phyloP scores from a whole-genome alignment of 2,113 vertebrate species.

The Taurulus bubalis region DNA sequence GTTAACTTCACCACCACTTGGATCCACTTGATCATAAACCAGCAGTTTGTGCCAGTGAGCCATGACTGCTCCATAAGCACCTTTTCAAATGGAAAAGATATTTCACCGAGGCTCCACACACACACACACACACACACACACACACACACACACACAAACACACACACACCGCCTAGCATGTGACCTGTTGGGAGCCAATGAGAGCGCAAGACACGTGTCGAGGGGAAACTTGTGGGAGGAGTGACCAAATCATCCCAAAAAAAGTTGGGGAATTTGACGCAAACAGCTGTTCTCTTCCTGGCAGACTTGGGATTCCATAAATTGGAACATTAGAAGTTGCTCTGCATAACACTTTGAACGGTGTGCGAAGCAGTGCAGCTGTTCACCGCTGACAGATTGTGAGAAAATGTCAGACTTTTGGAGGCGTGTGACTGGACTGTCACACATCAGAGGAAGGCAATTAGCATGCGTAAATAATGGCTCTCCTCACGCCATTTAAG shows the following conservation, averaged over 20 bases:
- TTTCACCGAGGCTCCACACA: neutral
- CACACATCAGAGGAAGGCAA: constrained; percentile 1
- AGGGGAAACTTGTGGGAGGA: neutral
- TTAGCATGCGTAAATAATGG: constrained; percentile 11
- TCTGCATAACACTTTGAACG: neutral
- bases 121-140: too few relatives aligned
- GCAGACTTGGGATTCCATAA: neutral
- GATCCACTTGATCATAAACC: too few relatives aligned
- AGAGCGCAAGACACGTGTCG: neutral
- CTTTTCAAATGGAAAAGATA: neutral
- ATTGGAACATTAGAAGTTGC: constrained; percentile 4
- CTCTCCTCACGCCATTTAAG: neutral
- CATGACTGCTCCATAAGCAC: too few relatives aligned
- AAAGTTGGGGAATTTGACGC: neutral
- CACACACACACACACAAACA: too few relatives aligned
- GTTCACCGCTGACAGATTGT: constrained; percentile 12
- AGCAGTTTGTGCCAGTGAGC: too few relatives aligned
- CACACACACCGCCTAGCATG: too few relatives aligned
- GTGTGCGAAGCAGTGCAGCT: constrained; percentile 13
- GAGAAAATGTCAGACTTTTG: constrained; percentile 11
- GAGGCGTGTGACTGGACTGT: neutral
- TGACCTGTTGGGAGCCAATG: neutral
- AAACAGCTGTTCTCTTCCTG: neutral
- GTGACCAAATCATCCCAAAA: neutral
- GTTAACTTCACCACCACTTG: too few relatives aligned